These are phyloP conservation scores for Clostera curtula DNA, from an alignment of 2,888 invertebrate species.

Conservation along the genomic window DNA sequence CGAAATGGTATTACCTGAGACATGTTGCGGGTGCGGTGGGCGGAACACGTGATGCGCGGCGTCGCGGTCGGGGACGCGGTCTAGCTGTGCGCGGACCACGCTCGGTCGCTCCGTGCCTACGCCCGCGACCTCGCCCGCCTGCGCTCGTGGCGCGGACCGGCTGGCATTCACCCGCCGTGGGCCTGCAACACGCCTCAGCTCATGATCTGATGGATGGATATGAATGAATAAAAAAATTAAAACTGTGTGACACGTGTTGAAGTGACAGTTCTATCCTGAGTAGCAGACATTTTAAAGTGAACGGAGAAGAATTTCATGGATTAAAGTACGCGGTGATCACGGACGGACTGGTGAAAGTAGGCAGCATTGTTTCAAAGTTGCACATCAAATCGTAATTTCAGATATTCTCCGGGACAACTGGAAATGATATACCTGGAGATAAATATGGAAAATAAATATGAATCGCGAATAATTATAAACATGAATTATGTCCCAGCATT, in stretches of 20 bases:
- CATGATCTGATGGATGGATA: slow-evolving; percentile 11
- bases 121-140: slow-evolving; percentile 22
- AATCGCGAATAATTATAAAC: too few species aligned
- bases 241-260: too few species aligned
- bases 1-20: slow-evolving; percentile 48
- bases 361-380: too few species aligned
- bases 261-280: too few species aligned
- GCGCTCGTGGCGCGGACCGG: slow-evolving; percentile 34
- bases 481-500: too few species aligned
- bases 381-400: too few species aligned
- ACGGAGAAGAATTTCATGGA: too few species aligned
- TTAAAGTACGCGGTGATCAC: too few species aligned
- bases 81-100: slow-evolving; percentile 67
- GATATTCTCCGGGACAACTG: too few species aligned
- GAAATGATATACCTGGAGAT: too few species aligned
- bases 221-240: slow-evolving; percentile 1
- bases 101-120: slow-evolving; percentile 59
- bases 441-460: too few species aligned
- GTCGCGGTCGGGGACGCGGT: slow-evolving; percentile 63
- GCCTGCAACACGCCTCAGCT: slow-evolving; percentile 47
- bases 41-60: slow-evolving; percentile 57
- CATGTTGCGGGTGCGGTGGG: slow-evolving; percentile 57
- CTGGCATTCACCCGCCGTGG: slow-evolving; percentile 45
- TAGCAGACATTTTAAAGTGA: too few species aligned
- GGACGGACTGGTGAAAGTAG: not conserved